phyloP scores from a whole-genome alignment of 2,888 invertebrate genomes.

The Heliconius cydno region DNA sequence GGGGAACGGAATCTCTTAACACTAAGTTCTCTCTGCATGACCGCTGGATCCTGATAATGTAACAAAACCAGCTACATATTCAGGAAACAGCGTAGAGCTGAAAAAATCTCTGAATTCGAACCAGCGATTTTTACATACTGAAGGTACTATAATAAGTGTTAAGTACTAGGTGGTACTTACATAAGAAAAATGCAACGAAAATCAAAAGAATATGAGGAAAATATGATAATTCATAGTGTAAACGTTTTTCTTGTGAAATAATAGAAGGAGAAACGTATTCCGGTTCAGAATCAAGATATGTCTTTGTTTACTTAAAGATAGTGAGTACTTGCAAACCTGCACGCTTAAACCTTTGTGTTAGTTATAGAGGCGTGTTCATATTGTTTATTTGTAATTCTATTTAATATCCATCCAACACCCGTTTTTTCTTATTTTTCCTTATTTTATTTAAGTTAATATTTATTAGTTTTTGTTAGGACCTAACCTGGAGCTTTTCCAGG shows the following conservation, averaged over 20 bases:
- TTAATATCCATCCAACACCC: background rate
- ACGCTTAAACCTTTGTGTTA: slow-evolving; percentile 33
- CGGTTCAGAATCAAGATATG: slow-evolving; percentile 32
- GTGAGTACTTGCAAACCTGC: slow-evolving; percentile 34
- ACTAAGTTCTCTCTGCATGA: background rate
- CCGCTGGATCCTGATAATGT: too few relatives aligned
- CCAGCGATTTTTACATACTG: background rate
- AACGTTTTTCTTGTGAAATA: slow-evolving; percentile 28
- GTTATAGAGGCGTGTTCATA: slow-evolving; percentile 25
- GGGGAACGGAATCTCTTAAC: background rate
- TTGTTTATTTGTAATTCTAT: background rate
- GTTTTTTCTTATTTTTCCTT: background rate
- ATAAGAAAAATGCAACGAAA: too few relatives aligned
- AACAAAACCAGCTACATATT: too few relatives aligned
- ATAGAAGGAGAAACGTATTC: slow-evolving; percentile 27
- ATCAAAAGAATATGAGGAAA: background rate
- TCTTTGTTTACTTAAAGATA: slow-evolving; percentile 41
- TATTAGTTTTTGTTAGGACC: too few relatives aligned
- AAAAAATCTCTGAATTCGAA: background rate
- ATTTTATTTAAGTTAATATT: too few relatives aligned
- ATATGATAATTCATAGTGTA: background rate
- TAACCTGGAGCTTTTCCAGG: too few relatives aligned
- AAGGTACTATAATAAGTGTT: too few relatives aligned
- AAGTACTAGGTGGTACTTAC: too few relatives aligned
- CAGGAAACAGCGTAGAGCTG: background rate